Evolutionary conservation across 2,113 vertebrate genomes (phyloP), one percentile per base, ranked within the genome.

Genomic region (Empidonax alnorum): DNA sequence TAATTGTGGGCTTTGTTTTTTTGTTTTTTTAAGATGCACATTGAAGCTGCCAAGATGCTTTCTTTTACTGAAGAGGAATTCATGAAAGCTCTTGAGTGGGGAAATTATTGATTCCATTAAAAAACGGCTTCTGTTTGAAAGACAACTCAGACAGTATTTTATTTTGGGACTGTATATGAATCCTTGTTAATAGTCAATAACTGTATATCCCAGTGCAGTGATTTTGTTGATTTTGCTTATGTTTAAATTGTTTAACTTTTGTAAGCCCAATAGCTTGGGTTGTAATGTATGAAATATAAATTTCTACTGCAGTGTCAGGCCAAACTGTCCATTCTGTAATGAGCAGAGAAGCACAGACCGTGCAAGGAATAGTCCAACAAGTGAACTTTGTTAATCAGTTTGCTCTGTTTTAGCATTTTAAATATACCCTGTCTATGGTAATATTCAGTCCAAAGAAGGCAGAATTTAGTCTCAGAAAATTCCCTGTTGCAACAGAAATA

Each of bases 61-160:
- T 99, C 99, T 41, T 99, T 99, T 90, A 99, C 99, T 10, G 99
- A 99, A 97, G 99, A 99, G 12, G 99, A 99, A 95, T 99, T 99
- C 94, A 98, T 99, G 98, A 99, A 99, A 97, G 98, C 98, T 89
- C 97, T 99, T 25, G 99, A 99, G 75, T 99, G 99, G 99, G 98
- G 98, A 78, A 98, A 97, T 81, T 89, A 97, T 5, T 98, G 96
- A 97, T 59, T 84, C 37, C 73, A 30, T 47, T 74, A 73, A 66
- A 52, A 86, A 16, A 4, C 22, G 42, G 30, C 25, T 80, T 58
- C 33, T 41, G 5, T 61, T 82, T n/a, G 52, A 81, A 89, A 35
- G 56, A 77, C 8, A 56, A 52, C n/a, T 67, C 61, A 74, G 73
- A 44, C 41, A 42, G 42, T 49, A 89, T 58, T 62, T 75, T 81